Evolutionary conservation across 1,140 invertebrate species (phyloP), one percentile per base, ranked within the genome.

Genomic region (Calephelis nemesis): DNA sequence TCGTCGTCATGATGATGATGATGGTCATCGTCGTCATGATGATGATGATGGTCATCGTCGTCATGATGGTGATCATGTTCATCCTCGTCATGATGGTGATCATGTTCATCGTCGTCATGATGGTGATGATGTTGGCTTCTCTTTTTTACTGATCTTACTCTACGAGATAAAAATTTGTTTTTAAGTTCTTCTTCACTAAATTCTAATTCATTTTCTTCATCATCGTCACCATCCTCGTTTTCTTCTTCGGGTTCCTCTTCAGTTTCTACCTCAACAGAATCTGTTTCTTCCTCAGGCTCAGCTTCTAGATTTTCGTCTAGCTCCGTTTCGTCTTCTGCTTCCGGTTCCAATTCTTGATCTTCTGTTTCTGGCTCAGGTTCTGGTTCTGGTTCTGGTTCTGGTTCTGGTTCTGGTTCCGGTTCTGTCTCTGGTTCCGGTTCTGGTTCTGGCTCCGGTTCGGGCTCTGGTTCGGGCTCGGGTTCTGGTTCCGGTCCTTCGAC

Each of bases 341-440:
- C 69, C 0, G 49, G 19, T 66, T 74, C 75, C 9, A 30, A 30
- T 4, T 45, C 39, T 60, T 74, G 73, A 15, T 49, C n/a, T 64
- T 70, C 74, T 45, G 11, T 70, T 69, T 81, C 78, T 1, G 72
- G 67, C 69, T 82, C 81, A 0, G 74, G 65, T 49, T 85, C 84
- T 5, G 74, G 69, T 69, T 84, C 79, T 0, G 75, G 67, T 67
- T 83, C 77, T 8, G 71, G 67, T 68, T 79, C 76, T 0, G 72
- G 70, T 68, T 84, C 78, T 5, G 67, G 71, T 65, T 83, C 79
- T 3, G 76, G 71, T 63, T 82, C 78, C 4, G 74, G 73, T 30
- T 75, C 66, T 4, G 70, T 70, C 68, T 81, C 78, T 0, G 74
- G 71, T 69, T 82, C 79, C 0, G 75, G 70, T 15, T 80, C 79